Evolutionary conservation across 2,888 invertebrate genomes (phyloP), one percentile per base, ranked within the genome.

Genomic region (Lottia scabra): DNA sequence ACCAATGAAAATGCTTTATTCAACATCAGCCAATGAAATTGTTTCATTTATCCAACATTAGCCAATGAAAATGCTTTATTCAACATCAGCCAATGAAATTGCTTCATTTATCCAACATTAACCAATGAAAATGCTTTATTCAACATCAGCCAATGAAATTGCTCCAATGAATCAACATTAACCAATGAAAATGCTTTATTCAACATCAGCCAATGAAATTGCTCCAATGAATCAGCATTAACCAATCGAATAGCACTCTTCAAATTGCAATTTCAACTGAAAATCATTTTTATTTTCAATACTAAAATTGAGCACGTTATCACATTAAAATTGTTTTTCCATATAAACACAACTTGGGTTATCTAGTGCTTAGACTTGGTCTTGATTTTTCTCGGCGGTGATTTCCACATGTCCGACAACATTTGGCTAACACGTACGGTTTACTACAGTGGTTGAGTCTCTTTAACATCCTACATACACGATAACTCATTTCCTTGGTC

Each of bases 391-490:
- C 66, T 45, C 78, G 70, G n/a, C 65, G 66, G 63, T 79, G 76
- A 48, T 76, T 70, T 23, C 72, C 72, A 65, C 88, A 88, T 8
- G 87, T 87, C 72, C 81, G 78, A 77, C 88, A 88, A 72, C 88
- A 88, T 67, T 87, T 86, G 65, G 83, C 71, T 48, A 82, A 81
- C 19, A 88, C 84, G 72, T 85, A 86, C 38, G 83, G 79, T 62
- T 85, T 83, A n/a, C 81, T 75, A 76, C 88, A 88, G 65, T 85
- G 84, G 19, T 84, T 84, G 78, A 84, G 80, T 45, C 76, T 79
- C 71, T 81, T 79, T 65, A 88, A 77, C 67, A 82, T 81, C n/a
- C 80, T 76, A 73, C 88, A 88, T 19, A 87, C 82, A 44, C 77
- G 74, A 70, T 80, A 81, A 66, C 82, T 84, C 82, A 87, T 83